These are phyloP conservation scores for Philereme vetulata DNA, from an alignment of 2,888 invertebrate species.

Conservation along the genomic window DNA sequence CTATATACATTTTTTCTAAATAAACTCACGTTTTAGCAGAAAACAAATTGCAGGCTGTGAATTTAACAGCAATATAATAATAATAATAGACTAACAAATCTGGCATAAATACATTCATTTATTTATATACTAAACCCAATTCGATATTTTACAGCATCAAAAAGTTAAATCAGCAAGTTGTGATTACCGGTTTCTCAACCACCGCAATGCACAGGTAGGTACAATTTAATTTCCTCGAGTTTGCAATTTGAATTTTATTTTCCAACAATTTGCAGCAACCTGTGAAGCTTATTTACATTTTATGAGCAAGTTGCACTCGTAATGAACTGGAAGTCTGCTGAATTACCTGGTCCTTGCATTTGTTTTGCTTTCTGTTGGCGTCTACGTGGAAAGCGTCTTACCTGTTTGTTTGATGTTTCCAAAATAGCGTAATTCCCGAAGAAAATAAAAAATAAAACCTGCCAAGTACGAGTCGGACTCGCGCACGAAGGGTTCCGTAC, in stretches of 20 bases:
- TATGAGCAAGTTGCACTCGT: constrained; percentile 23
- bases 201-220: neutral
- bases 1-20: too few species aligned
- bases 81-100: too few species aligned
- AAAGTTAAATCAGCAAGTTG: constrained; percentile 2
- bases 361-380: constrained; percentile 17
- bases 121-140: neutral
- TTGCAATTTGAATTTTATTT: constrained; percentile 29
- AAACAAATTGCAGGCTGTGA: too few species aligned
- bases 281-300: constrained; percentile 26
- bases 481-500: too few species aligned
- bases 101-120: too few species aligned
- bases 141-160: neutral
- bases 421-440: too few species aligned
- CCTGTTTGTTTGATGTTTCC: too few species aligned
- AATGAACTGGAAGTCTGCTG: constrained; percentile 24
- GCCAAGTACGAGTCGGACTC: too few species aligned
- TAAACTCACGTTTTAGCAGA: too few species aligned
- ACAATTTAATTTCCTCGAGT: constrained; percentile 19
- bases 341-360: constrained; percentile 21
- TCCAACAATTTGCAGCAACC: constrained; percentile 26
- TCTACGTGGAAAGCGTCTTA: too few species aligned
- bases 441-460: too few species aligned
- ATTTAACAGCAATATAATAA: too few species aligned
- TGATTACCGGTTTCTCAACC: constrained; percentile 1